Conservation (phyloP, 2,113 vertebrate species). For the Pelobates fuscus region DNA sequence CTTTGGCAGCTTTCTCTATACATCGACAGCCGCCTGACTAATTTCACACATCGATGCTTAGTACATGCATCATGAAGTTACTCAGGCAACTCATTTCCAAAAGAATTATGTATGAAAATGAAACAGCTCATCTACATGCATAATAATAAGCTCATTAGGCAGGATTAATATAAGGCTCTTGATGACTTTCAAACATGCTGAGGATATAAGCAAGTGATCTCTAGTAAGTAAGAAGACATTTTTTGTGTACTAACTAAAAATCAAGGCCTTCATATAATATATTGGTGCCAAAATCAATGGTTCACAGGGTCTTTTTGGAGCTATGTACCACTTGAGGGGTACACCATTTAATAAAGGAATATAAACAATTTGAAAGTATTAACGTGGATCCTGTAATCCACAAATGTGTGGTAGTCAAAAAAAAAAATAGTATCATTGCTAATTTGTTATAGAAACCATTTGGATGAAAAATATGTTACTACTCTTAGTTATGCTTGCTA, state of each 20-base stretch:
- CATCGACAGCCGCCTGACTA: not conserved
- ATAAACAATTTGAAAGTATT: no score
- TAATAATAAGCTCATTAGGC: conserved; percentile 27
- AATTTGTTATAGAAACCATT: no score
- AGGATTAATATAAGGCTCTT: conserved; percentile 7
- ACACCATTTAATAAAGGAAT: no score
- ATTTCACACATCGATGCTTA: not conserved
- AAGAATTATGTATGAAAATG: conserved; percentile 9
- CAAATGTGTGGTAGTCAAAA: no score
- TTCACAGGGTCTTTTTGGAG: no score
- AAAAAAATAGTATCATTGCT: no score
- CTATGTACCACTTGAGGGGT: no score
- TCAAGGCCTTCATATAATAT: not conserved
- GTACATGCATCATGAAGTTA: not conserved
- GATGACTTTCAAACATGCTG: not conserved
- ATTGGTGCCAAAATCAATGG: no score
- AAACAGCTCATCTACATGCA: not conserved
- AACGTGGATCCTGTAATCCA: no score
- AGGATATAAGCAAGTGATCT: not conserved
- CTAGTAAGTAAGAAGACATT: not conserved
- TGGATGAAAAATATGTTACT: no score
- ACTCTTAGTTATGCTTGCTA: no score
- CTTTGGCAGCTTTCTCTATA: not conserved
- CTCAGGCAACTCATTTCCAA: not conserved
- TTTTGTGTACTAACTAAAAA: not conserved